Conservation (phyloP, 2,113 vertebrate species). For the Gopherus flavomarginatus region DNA sequence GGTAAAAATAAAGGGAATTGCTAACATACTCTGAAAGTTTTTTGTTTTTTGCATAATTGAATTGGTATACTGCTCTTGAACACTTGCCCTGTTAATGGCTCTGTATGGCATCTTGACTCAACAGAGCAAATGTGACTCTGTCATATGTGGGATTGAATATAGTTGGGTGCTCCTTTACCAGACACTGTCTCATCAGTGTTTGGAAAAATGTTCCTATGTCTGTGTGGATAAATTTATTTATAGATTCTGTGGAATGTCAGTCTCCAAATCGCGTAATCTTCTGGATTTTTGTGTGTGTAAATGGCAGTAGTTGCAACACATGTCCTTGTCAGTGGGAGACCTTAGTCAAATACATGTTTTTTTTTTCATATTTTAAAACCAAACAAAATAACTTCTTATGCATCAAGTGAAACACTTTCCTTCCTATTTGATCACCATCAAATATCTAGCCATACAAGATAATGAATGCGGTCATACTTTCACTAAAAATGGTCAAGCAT, state of each 20-base stretch:
- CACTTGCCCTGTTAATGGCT: background rate
- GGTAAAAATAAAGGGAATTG: conserved; percentile 14
- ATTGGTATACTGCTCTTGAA: background rate
- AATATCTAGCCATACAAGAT: background rate
- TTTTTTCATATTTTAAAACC: background rate
- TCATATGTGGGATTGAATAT: background rate
- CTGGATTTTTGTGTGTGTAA: background rate
- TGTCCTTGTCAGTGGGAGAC: background rate
- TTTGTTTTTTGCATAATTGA: background rate
- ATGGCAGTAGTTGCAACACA: background rate
- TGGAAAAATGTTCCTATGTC: background rate
- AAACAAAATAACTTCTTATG: background rate
- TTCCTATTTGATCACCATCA: background rate
- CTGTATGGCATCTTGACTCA: background rate
- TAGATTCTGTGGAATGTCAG: accelerated
- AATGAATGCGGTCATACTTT: background rate
- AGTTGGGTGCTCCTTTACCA: background rate
- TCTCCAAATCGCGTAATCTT: background rate
- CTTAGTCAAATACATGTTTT: background rate
- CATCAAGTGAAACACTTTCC: background rate
- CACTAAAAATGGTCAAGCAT: accelerated
- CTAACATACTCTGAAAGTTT: background rate
- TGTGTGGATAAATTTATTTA: background rate
- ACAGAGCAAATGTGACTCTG: accelerated
- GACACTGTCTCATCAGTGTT: accelerated